Evolutionary conservation across 2,888 invertebrate species (phyloP).

Genomic region (Diarsia brunnea): DNA sequence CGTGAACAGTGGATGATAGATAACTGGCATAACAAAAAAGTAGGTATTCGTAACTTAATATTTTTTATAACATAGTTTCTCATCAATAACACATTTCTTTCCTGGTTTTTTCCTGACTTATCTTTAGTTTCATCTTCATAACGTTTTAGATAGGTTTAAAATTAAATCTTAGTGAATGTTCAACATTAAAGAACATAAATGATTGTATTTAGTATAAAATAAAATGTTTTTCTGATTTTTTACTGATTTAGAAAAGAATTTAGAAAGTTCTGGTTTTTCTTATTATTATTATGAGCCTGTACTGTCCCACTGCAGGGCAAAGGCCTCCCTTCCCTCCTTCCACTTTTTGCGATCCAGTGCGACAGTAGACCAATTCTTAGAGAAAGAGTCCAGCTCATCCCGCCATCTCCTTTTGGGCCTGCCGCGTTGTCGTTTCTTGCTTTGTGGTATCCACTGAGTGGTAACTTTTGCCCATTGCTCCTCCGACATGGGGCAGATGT

Average conservation of each 20-base stretch:
- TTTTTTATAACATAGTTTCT: neutral
- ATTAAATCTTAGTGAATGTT: neutral
- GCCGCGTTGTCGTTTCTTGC: too few relatives aligned
- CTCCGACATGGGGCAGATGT: too few relatives aligned
- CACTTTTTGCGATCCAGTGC: too few relatives aligned
- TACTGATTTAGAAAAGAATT: neutral
- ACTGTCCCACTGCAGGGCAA: too few relatives aligned
- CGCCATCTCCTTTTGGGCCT: too few relatives aligned
- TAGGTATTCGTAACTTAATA: neutral
- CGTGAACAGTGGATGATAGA: constrained; percentile 20
- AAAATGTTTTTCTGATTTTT: neutral
- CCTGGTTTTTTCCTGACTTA: neutral
- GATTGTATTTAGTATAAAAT: neutral
- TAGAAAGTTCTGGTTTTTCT: neutral
- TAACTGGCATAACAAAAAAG: constrained; percentile 6
- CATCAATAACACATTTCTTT: constrained; percentile 10
- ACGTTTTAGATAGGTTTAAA: neutral
- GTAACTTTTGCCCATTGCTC: too few relatives aligned
- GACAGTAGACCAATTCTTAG: too few relatives aligned
- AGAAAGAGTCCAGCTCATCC: too few relatives aligned
- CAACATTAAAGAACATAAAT: neutral
- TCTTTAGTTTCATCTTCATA: neutral
- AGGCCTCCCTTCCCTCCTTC: too few relatives aligned
- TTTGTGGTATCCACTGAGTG: too few relatives aligned
- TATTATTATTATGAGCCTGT: too few relatives aligned